Conservation (phyloP, 1,140 invertebrate genomes). For the Drosophila melanogaster region Release_6_plus_ISO1_MT NT_033779.5:4991001-4991500, state of each 20-base stretch:
- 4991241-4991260: constrained; percentile 88
- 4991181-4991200: constrained; percentile 88
- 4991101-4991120: background rate
- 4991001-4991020: constrained; percentile 86
- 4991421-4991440: constrained; percentile 79
- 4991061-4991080: constrained; percentile 88
- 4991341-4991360: constrained; percentile 47
- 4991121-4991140: background rate
- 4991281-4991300: background rate
- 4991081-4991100: constrained; percentile 73
- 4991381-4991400: constrained; percentile 72
- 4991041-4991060: constrained; percentile 86
- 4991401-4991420: constrained; percentile 77
- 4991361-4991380: constrained; percentile 66
- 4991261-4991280: constrained; percentile 83
- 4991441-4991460: constrained; percentile 64
- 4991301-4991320: constrained; percentile 26
- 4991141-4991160: constrained; percentile 86
- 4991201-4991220: constrained; percentile 88
- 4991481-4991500: constrained; percentile 14
- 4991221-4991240: constrained; percentile 91
- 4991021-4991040: constrained; percentile 88
- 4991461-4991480: constrained; percentile 29
- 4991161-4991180: constrained; percentile 87
- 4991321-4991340: constrained; percentile 60